These are phyloP conservation scores for Drepana falcataria DNA, from an alignment of 2,888 invertebrate species.

Conservation along the genomic window DNA sequence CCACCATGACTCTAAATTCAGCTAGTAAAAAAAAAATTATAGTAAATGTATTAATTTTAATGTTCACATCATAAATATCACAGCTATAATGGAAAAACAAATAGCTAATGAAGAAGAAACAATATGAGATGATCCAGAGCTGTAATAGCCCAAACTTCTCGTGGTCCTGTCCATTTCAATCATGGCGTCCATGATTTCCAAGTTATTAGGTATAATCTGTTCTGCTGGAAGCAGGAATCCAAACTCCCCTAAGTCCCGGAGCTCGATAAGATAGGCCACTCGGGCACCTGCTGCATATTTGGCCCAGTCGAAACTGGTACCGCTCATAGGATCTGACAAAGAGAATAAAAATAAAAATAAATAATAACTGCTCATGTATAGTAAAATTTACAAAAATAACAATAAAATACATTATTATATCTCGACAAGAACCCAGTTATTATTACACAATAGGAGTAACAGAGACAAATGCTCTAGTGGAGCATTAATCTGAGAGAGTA, in stretches of 20 bases:
- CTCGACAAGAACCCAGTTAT: no score
- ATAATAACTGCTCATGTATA: background rate
- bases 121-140: conserved; percentile 18
- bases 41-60: conserved; percentile 3
- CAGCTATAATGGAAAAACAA: conserved; percentile 19
- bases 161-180: conserved; percentile 59
- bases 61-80: conserved; percentile 7
- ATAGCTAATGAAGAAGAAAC: conserved; percentile 26
- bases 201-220: conserved; percentile 74
- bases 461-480: no score
- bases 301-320: conserved; percentile 79
- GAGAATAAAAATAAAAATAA: background rate
- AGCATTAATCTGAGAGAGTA: no score
- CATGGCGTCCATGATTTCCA: conserved; percentile 80
- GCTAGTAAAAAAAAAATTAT: background rate
- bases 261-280: conserved; percentile 79
- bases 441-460: no score
- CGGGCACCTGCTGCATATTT: conserved; percentile 70
- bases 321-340: conserved; percentile 67
- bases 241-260: conserved; percentile 75
- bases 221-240: conserved; percentile 78
- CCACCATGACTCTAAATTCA: no score
- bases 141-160: conserved; percentile 43
- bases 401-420: no score
- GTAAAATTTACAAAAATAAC: no score